Conservation (phyloP, 2,797 vertebrate genomes). For the Oophaga sylvatica region DNA sequence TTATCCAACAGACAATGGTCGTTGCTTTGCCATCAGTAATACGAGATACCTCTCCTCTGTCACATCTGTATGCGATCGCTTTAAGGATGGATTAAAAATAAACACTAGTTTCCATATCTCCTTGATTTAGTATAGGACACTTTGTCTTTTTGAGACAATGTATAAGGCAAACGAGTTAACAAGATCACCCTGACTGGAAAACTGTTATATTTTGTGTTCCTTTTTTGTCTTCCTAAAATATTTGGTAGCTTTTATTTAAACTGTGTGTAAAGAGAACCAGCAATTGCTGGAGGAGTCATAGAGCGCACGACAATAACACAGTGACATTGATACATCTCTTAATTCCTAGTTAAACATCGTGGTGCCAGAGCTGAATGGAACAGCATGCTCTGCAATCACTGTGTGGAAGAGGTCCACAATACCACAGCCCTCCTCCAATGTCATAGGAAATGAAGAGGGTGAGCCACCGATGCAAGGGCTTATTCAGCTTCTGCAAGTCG, state of each 20-base stretch:
- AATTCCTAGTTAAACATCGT: slow-evolving; percentile 63
- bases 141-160: neutral
- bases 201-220: neutral
- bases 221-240: slow-evolving; percentile 17
- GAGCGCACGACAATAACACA: slow-evolving; percentile 45
- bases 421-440: slow-evolving; percentile 40
- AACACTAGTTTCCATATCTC: neutral
- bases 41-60: too few species aligned
- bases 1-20: too few species aligned
- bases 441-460: slow-evolving; percentile 57
- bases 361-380: slow-evolving; percentile 63
- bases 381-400: slow-evolving; percentile 58
- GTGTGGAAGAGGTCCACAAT: slow-evolving; percentile 41
- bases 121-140: neutral
- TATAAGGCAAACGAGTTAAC: neutral
- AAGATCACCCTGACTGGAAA: neutral
- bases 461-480: slow-evolving; percentile 44
- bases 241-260: slow-evolving; percentile 34
- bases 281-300: slow-evolving; percentile 26
- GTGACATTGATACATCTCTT: slow-evolving; percentile 56
- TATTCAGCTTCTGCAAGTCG: slow-evolving; percentile 61
- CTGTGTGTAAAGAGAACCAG: slow-evolving; percentile 28
- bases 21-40: too few species aligned
- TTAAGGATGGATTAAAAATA: neutral
- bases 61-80: too few species aligned